Evolutionary conservation across 2,113 vertebrate species (phyloP), one percentile per base, ranked within the genome.

Genomic region (Ammodytes marinus): DNA sequence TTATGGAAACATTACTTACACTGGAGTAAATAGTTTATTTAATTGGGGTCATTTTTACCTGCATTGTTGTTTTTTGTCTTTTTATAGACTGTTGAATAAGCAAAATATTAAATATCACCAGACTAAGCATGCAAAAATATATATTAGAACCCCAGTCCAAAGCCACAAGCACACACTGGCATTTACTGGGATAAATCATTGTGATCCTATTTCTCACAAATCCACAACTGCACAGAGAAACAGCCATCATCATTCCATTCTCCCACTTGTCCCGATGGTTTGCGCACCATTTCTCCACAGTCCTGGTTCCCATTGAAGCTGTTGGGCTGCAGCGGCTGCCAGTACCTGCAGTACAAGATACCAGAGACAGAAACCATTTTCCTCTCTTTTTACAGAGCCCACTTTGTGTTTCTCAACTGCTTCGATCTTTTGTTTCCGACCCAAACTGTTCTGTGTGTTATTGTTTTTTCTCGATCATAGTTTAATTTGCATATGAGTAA

Each of bases 201-300:
- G 12, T 45, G 4, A n/a, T 39, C 8, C 83, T 64, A 88, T 45
- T 72, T 77, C 70, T 91, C 88, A 37, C 90, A 91, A 79, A 90
- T 86, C 54, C 63, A 89, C 1, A 0, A 0, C 53, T 90, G 86
- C 0, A 13, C 0, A 4, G 46, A 11, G 1, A 50, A 72, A 39
- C 91, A 89, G 11, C 27, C 54, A 0, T 87, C 79, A 2, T 89
- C 89, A 6, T 88, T 89, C 89, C 89, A 91, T 0, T 39, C 1
- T 42, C 78, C 87, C 2, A 1, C 3, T 5, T 27, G 27, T 27
- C 27, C 10, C 0, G 2, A 0, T 1, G 43, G 3, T 7, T 6
- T 6, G 0, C 15, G 45, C 13, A 77, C 12, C 0, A 68, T n/a
- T 64, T 88, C 85, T 43, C 59, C 89, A 60, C 91, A 92, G 81